A percentile compares a stretch with the other conserved stretches of the same genome.
phyloP scores from a whole-genome alignment of 2,113 vertebrate genomes.

The Corydoras sp. region DNA sequence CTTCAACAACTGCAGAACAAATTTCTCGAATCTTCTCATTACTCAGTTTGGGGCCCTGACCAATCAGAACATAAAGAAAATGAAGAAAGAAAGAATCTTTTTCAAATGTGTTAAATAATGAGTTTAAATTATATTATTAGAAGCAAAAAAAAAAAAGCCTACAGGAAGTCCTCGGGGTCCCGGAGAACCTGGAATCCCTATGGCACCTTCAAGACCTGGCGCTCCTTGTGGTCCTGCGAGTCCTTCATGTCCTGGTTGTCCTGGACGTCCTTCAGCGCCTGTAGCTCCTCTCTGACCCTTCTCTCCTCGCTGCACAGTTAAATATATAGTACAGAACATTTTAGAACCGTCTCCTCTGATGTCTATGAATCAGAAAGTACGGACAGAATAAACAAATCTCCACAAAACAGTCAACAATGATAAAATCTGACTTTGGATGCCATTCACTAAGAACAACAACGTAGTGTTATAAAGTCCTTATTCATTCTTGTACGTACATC shows the following conservation, averaged over 20 bases:
- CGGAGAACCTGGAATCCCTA: conserved; percentile 58
- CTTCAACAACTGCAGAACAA: conserved; percentile 68
- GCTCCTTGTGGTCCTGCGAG: conserved; percentile 63
- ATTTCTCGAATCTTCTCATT: conserved; percentile 68
- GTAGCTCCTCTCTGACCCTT: conserved; percentile 61
- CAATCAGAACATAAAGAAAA: not conserved
- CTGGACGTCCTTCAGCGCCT: conserved; percentile 63
- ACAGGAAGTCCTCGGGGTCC: conserved; percentile 70
- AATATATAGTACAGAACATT: not conserved
- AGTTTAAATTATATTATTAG: not conserved
- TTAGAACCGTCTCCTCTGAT: not conserved
- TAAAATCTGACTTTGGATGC: no score
- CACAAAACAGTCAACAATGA: no score
- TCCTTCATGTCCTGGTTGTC: conserved; percentile 66
- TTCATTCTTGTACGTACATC: conserved; percentile 50
- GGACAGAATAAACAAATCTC: not conserved
- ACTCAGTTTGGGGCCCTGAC: conserved; percentile 64
- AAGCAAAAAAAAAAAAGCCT: conserved; percentile 38
- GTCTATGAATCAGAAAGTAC: not conserved
- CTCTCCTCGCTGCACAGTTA: conserved; percentile 55
- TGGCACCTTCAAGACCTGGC: conserved; percentile 66
- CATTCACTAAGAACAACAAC: no score
- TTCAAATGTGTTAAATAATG: not conserved
- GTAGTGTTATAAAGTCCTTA: not conserved
- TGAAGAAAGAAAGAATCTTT: not conserved